Evolutionary conservation across 2,113 vertebrate genomes (phyloP), one percentile per base, ranked within the genome.

Genomic region (Myotis brandtii): DNA sequence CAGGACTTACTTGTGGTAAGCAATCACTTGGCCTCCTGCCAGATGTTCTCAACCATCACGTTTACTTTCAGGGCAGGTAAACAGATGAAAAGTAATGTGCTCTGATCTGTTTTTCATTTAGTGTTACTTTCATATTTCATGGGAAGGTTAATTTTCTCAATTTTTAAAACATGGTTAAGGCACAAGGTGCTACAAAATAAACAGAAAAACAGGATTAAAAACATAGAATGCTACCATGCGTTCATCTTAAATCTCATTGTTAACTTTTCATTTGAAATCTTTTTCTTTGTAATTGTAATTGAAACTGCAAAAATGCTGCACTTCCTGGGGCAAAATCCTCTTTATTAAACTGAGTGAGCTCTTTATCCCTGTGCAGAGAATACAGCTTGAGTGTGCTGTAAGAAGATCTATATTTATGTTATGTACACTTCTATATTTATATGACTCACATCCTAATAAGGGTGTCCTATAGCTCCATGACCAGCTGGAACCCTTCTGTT

Each of bases 401-500:
- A 66, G 48, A 46, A 9, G 25, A 34, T 66, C 85, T 37, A 13
- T 77, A 23, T 79, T 81, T 89, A 56, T 67, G 50, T 8, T 27
- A 32, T 17, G 48, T 9, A 20, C 69, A 46, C 12, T 6, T 81
- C 72, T 48, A 5, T 86, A 34, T 83, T 92, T 83, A 37, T 2
- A 34, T 0, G 64, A 50, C 2, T 1, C 52, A 25, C 5, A 27
- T 27, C 93, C 85, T 82, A 76, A 84, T 64, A 72, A 70, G 66
- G 66, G 52, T 32, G 3, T n/a, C 83, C 37, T 5, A 17, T 14
- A 84, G 81, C 85, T 67, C 79, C 8, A 2, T 20, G 89, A 14
- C 89, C 30, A 48, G 66, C 81, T 81, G 86, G 72, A 92, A 23
- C 43, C 69, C 84, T 92, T 52, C 70, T 87, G 70, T 52, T 12